These are phyloP conservation scores for Clamator glandarius DNA, from an alignment of 2,797 vertebrate species.

Conservation along the genomic window DNA sequence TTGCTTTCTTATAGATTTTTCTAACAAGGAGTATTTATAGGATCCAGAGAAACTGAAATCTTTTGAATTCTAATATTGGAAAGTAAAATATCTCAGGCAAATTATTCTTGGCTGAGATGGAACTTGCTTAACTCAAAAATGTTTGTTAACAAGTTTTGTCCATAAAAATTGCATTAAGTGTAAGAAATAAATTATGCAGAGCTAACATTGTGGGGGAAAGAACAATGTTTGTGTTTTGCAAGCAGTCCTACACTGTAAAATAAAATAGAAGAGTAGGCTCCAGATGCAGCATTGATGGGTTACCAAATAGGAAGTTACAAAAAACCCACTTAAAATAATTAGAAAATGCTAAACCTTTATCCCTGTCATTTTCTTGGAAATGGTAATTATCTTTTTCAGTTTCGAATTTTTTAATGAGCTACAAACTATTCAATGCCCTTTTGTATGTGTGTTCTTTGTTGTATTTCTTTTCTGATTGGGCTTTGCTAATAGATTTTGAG, in stretches of 20 bases:
- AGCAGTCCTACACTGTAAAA: slow-evolving; percentile 23
- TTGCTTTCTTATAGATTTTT: not conserved
- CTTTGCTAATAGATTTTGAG: not conserved
- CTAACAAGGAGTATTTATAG: not conserved
- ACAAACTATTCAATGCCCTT: slow-evolving; percentile 19
- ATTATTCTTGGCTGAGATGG: not conserved
- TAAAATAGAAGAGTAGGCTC: not conserved
- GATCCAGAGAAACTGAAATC: not conserved
- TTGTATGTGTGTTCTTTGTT: not conserved
- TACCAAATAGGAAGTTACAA: slow-evolving; percentile 12
- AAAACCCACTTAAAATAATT: not conserved
- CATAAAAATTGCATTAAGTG: not conserved
- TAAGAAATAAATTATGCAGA: slow-evolving; percentile 10
- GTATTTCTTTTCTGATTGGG: slow-evolving; percentile 6
- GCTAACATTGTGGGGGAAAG: not conserved
- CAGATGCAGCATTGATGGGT: not conserved
- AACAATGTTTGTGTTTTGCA: slow-evolving; percentile 23
- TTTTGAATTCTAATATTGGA: not conserved
- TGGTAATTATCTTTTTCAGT: slow-evolving; percentile 7
- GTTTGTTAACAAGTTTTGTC: not conserved
- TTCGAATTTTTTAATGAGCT: slow-evolving; percentile 51
- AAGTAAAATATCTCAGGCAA: not conserved
- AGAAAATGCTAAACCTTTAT: slow-evolving; percentile 39
- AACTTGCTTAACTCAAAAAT: not conserved
- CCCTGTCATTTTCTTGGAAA: slow-evolving; percentile 48